phyloP scores from a whole-genome alignment of 2,113 vertebrate genomes.

The Melanerpes formicivorus region DNA sequence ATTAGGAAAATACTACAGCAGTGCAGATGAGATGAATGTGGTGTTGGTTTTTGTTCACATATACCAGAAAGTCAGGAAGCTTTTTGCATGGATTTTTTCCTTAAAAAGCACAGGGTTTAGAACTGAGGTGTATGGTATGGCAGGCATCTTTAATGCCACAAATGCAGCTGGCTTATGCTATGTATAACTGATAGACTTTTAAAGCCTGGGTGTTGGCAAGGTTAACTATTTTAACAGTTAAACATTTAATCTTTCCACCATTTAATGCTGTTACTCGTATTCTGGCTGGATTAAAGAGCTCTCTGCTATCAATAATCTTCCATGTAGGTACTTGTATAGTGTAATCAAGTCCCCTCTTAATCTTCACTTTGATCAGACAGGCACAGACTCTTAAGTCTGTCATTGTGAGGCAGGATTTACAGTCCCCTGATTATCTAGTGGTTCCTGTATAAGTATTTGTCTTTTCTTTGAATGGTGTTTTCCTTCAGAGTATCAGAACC shows the following conservation, averaged over 20 bases:
- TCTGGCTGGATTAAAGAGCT: neutral
- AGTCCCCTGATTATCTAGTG: neutral
- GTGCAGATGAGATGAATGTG: neutral
- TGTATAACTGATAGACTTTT: neutral
- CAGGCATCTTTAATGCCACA: neutral
- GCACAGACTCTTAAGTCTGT: neutral
- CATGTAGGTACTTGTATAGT: neutral
- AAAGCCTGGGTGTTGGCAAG: neutral
- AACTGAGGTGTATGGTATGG: neutral
- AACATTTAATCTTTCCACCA: neutral
- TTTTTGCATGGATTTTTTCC: neutral
- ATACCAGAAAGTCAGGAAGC: neutral
- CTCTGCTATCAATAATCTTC: neutral
- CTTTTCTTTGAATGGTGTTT: neutral
- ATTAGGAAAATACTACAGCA: neutral
- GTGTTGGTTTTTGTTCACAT: neutral
- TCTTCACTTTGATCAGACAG: constrained; percentile 6
- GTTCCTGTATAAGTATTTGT: neutral
- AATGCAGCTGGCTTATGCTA: fast-evolving
- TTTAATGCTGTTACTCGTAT: neutral
- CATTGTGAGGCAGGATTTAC: neutral
- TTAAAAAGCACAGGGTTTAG: neutral
- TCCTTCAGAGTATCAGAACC: neutral
- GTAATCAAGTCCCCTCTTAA: constrained; percentile 15
- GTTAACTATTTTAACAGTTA: neutral